Evolutionary conservation across 2,888 invertebrate genomes (phyloP).

Genomic region (Drosophila mercatorum): DNA sequence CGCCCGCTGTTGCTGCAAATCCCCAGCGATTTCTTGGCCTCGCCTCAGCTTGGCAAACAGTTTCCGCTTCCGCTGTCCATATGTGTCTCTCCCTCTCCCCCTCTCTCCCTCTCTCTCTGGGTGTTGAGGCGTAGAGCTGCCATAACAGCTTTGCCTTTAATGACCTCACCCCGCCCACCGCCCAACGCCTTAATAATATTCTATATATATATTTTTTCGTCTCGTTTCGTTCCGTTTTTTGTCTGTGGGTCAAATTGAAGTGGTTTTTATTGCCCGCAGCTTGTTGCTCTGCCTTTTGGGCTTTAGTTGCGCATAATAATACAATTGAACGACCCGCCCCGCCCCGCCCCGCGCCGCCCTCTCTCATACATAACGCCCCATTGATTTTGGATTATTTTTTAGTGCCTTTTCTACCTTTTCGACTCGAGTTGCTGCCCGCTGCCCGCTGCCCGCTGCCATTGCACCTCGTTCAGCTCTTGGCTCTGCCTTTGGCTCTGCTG

Average conservation of each 20-base stretch:
- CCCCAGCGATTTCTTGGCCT: conserved; percentile 63
- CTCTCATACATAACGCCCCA: conserved; percentile 73
- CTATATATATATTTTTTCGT: conserved; percentile 3
- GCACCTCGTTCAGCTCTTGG: background rate
- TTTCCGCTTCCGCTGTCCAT: conserved; percentile 76
- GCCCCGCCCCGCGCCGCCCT: background rate
- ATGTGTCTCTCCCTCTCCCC: conserved; percentile 37
- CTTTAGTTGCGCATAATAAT: conserved; percentile 77
- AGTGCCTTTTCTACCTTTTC: conserved; percentile 73
- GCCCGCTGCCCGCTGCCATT: background rate
- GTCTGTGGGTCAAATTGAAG: conserved; percentile 76
- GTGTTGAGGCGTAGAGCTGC: conserved; percentile 5
- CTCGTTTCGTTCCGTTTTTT: conserved; percentile 16
- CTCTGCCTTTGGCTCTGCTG: background rate
- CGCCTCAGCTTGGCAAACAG: conserved; percentile 70
- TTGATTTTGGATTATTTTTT: conserved; percentile 80
- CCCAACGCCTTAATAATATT: conserved; percentile 40
- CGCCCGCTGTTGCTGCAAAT: conserved; percentile 28
- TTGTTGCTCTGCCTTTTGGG: conserved; percentile 70
- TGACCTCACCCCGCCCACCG: conserved; percentile 66
- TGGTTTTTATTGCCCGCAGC: conserved; percentile 78
- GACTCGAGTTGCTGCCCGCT: conserved; percentile 28
- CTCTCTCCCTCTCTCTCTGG: background rate
- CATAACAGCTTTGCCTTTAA: conserved; percentile 56
- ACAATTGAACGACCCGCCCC: conserved; percentile 49